Percentiles rank a stretch among this genome's conserved stretches.
These are phyloP conservation scores for Morphnarchus princeps DNA, from an alignment of 2,113 vertebrate genomes.

Conservation along the genomic window DNA sequence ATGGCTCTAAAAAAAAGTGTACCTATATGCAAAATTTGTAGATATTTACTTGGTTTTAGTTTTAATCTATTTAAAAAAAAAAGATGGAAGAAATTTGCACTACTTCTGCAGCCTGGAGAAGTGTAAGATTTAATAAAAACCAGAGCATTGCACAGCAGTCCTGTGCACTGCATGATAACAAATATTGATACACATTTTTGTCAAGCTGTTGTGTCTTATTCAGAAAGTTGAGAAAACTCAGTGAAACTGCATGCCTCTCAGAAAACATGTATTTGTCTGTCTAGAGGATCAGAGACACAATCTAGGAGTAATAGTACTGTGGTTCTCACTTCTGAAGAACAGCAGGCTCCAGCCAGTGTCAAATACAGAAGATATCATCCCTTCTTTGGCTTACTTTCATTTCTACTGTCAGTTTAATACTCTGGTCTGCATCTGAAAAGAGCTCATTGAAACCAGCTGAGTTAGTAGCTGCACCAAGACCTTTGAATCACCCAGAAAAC, in stretches of 20 bases:
- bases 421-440: neutral
- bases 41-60: neutral
- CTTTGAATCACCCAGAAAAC: neutral
- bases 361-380: fast-evolving
- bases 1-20: neutral
- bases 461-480: neutral
- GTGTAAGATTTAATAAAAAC: neutral
- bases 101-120: neutral
- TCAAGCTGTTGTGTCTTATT: neutral
- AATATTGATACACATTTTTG: neutral
- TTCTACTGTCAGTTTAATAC: neutral
- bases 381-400: neutral
- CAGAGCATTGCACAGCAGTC: neutral
- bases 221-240: neutral
- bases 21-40: neutral
- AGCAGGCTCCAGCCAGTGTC: no score
- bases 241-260: neutral
- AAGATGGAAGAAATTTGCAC: neutral
- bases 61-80: neutral
- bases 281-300: neutral
- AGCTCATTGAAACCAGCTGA: neutral
- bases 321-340: neutral
- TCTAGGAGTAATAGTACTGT: neutral
- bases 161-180: neutral
- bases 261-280: neutral